Percentiles rank a stretch among this genome's conserved stretches.
These are phyloP conservation scores for Cyprinella venusta DNA, from an alignment of 2,797 vertebrate genomes.

Conservation along the genomic window DNA sequence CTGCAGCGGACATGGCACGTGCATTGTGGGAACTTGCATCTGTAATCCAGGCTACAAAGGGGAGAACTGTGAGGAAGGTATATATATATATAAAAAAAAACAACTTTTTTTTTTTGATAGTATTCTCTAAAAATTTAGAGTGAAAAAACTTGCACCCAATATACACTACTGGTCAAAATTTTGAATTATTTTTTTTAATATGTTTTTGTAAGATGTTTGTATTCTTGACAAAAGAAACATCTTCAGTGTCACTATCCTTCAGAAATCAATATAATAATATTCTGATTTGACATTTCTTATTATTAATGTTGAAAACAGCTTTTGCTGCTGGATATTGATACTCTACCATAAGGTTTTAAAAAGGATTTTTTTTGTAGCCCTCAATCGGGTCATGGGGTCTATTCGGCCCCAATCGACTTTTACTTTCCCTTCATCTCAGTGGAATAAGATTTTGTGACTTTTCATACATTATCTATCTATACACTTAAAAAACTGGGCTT, in stretches of 20 bases:
- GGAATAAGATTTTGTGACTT: too few relatives aligned
- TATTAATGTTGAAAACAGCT: too few relatives aligned
- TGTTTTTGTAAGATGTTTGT: background rate
- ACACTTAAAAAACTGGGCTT: too few relatives aligned
- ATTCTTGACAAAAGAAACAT: background rate
- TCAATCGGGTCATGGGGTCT: too few relatives aligned
- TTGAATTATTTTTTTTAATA: background rate
- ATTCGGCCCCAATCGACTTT: too few relatives aligned
- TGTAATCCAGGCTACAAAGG: constrained; percentile 92
- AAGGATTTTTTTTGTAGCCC: fast-evolving
- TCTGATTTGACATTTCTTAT: background rate
- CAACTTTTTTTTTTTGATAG: background rate
- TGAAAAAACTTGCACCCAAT: too few relatives aligned
- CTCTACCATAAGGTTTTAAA: too few relatives aligned
- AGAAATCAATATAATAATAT: background rate
- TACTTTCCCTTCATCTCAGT: too few relatives aligned
- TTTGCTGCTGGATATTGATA: background rate
- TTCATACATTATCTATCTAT: too few relatives aligned
- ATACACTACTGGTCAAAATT: background rate
- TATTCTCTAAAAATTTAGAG: too few relatives aligned
- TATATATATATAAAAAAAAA: too few relatives aligned
- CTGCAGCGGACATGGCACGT: constrained; percentile 94
- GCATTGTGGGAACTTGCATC: constrained; percentile 97
- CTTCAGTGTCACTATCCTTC: too few relatives aligned
- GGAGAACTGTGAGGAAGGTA: constrained; percentile 84